Evolutionary conservation across 1,140 invertebrate species (phyloP).

Genomic region (Antheraea mylitta): DNA sequence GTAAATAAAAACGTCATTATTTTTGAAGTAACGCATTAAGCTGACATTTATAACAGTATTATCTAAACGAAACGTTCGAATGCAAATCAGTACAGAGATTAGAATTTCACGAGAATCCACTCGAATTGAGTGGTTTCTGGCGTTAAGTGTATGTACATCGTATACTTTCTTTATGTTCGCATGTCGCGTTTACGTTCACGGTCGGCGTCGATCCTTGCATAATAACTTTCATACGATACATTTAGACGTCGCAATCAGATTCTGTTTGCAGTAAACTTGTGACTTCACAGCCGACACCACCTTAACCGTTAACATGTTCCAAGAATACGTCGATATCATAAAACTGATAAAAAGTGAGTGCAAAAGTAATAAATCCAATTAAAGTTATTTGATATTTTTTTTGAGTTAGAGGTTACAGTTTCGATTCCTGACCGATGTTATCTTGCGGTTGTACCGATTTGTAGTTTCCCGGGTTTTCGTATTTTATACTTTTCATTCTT

Average conservation of each 20-base stretch:
- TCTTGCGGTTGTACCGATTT: no score
- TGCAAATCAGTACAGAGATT: not conserved
- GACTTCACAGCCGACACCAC: not conserved
- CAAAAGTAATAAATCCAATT: no score
- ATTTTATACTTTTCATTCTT: no score
- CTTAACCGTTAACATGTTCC: conserved; percentile 8
- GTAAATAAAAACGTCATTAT: no score
- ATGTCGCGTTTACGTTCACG: not conserved
- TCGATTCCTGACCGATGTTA: no score
- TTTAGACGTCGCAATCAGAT: not conserved
- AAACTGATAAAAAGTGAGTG: conserved; percentile 17
- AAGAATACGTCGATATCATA: conserved; percentile 18
- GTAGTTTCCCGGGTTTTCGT: no score
- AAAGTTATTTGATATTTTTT: no score
- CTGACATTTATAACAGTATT: not conserved
- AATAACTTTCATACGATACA: conserved; percentile 14
- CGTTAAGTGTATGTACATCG: not conserved
- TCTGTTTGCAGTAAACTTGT: not conserved
- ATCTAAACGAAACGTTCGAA: not conserved
- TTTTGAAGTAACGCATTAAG: not conserved
- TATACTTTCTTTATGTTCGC: not conserved
- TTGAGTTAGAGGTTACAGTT: no score
- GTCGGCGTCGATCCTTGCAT: not conserved
- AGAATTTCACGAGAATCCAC: not conserved
- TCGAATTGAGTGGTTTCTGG: not conserved